These are phyloP conservation scores for Eubucco bourcierii DNA, from an alignment of 2,113 vertebrate genomes.

Conservation along the genomic window DNA sequence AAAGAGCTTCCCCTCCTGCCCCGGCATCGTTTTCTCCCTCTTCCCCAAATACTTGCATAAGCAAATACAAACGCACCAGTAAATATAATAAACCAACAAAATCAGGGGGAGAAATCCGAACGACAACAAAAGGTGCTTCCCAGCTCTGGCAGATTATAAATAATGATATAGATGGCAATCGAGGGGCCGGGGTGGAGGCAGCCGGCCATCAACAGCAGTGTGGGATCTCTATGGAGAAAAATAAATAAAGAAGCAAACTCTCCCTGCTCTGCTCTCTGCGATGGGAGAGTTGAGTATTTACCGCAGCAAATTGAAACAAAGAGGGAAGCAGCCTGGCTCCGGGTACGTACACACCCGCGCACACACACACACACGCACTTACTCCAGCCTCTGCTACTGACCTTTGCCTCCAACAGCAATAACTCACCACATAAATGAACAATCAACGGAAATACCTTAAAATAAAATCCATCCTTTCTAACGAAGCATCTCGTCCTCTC, in stretches of 20 bases:
- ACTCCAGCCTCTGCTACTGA: conserved; percentile 82
- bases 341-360: conserved; percentile 59
- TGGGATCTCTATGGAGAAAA: conserved; percentile 49
- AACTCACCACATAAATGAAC: conserved; percentile 95
- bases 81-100: background rate
- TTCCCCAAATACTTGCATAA: background rate
- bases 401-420: conserved; percentile 89
- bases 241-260: conserved; percentile 55
- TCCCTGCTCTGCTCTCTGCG: conserved; percentile 27
- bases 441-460: conserved; percentile 99
- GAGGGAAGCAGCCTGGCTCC: conserved; percentile 70
- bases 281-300: conserved; percentile 58
- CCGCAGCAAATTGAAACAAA: conserved; percentile 78
- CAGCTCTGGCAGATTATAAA: conserved; percentile 43
- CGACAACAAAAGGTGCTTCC: background rate
- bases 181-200: conserved; percentile 34
- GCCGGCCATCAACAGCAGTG: conserved; percentile 32
- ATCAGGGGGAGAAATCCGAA: background rate
- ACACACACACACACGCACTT: conserved; percentile 36
- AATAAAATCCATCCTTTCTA: conserved; percentile 98
- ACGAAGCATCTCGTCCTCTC: conserved; percentile 78
- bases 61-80: background rate
- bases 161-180: conserved; percentile 41
- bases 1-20: background rate
- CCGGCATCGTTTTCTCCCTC: background rate